Evolutionary conservation across 2,113 vertebrate genomes (phyloP).

Genomic region (Sterrhoptilus dennistouni): DNA sequence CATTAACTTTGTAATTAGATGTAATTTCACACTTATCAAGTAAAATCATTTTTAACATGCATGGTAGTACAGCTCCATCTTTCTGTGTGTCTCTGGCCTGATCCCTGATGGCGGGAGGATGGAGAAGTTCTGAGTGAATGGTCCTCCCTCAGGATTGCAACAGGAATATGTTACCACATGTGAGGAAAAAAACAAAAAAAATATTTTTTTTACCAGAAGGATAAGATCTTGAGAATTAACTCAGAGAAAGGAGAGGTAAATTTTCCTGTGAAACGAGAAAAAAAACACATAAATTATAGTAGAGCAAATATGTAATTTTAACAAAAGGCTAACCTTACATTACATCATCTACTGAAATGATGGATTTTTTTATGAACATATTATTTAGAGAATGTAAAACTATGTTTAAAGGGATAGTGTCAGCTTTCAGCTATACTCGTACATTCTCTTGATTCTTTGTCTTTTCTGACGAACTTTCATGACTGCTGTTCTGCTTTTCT

Average conservation of each 20-base stretch:
- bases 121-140: neutral
- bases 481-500: neutral
- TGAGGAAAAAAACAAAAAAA: neutral
- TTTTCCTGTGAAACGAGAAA: neutral
- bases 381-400: neutral
- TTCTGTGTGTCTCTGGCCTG: neutral
- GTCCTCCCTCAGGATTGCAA: neutral
- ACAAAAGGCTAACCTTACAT: neutral
- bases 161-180: neutral
- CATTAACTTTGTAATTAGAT: constrained; percentile 72
- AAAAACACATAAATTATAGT: neutral
- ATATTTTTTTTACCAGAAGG: neutral
- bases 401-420: neutral
- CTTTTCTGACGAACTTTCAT: neutral
- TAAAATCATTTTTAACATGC: constrained; percentile 8
- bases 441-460: neutral
- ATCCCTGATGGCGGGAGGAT: neutral
- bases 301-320: neutral
- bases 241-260: neutral
- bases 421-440: neutral
- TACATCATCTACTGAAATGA: neutral
- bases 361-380: neutral
- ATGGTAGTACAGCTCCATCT: neutral
- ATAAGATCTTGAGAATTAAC: neutral
- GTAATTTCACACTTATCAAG: constrained; percentile 67